Base-by-base conservation (phyloP, 1,140 invertebrate species). In the Rhopalosiphum maidis region DNA sequence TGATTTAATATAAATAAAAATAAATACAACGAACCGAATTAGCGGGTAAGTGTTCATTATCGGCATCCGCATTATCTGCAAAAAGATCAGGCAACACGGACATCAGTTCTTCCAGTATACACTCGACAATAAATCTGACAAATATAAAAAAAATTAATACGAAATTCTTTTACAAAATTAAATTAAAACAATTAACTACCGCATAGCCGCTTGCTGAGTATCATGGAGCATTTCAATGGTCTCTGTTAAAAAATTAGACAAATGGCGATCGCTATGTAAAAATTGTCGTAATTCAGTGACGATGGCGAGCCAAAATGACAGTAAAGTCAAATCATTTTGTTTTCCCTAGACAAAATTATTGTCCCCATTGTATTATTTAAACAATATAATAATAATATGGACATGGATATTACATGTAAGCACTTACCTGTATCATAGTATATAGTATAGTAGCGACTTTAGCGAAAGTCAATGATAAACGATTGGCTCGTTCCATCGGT, bases 291-390 rank as follows among this genome's bases (percentile, higher is more conserved):
- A 96, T 95, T 99, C 99, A 22, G 98, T 99, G 0, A 98, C 97
- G 95, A 99, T 99, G 4, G 99, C 98, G 96, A 99, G 97, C 99
- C 99, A 99, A 94, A 99, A 98, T 0, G 99, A 98, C 94, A 99
- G 96, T 2, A 97, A 97, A 25, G 97, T 97, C 0, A 97, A 97
- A 95, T 99, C 98, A 92, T 97, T 96, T 95, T 98, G 97, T 90
- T 97, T 96, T 94, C 98, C 98, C 96, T 98, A 95, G 1, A 95
- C 95, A 94, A 89, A 9, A 35, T 85, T 43, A 68, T 25, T 87
- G 5, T 37, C 30, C 41, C 5, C 30, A 25, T 21, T 18, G 25
- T 48, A 68, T n/a, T 68, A 68, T 68, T 68, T 68, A n/a, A 3
- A 60, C 30, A 18, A n/a, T n/a, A 68, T 15, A 48, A 87, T 87